Evolutionary conservation across 1,140 invertebrate genomes (phyloP).

Genomic region (Macrobrachium rosenbergii): DNA sequence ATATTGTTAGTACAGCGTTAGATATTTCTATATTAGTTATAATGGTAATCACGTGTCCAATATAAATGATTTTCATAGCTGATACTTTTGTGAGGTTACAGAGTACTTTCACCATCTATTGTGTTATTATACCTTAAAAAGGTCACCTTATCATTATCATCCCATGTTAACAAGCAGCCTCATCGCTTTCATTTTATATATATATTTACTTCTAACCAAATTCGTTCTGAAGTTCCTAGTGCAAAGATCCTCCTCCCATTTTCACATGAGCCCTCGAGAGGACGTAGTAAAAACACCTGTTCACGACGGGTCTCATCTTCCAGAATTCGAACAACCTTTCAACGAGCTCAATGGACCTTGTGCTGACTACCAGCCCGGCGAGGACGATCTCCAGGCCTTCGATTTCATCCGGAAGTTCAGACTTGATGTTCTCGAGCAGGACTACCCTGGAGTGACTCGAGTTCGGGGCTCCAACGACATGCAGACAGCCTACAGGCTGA

Average conservation of each 20-base stretch:
- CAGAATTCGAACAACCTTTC: slow-evolving; percentile 37
- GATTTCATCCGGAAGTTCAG: slow-evolving; percentile 84
- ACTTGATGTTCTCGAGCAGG: slow-evolving; percentile 77
- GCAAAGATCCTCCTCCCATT: background rate
- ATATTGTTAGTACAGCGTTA: too few species aligned
- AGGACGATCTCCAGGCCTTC: slow-evolving; percentile 82
- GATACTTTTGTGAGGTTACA: too few species aligned
- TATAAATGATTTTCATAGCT: too few species aligned
- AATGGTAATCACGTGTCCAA: too few species aligned
- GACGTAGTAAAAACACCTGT: background rate
- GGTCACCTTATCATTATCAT: too few species aligned
- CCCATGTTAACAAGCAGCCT: too few species aligned
- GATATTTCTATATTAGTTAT: too few species aligned
- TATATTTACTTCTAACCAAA: too few species aligned
- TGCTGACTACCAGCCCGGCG: slow-evolving; percentile 77
- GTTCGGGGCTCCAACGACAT: slow-evolving; percentile 81
- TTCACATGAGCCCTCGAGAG: background rate
- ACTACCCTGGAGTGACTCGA: slow-evolving; percentile 77
- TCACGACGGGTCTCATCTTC: background rate
- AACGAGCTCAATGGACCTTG: slow-evolving; percentile 73
- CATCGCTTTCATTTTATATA: too few species aligned
- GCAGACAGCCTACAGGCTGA: slow-evolving; percentile 84
- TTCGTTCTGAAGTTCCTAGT: too few species aligned
- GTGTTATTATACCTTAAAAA: too few species aligned
- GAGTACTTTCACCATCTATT: too few species aligned